These are phyloP conservation scores for Drosophila borborema DNA, from an alignment of 2,888 invertebrate species.

Conservation along the genomic window DNA sequence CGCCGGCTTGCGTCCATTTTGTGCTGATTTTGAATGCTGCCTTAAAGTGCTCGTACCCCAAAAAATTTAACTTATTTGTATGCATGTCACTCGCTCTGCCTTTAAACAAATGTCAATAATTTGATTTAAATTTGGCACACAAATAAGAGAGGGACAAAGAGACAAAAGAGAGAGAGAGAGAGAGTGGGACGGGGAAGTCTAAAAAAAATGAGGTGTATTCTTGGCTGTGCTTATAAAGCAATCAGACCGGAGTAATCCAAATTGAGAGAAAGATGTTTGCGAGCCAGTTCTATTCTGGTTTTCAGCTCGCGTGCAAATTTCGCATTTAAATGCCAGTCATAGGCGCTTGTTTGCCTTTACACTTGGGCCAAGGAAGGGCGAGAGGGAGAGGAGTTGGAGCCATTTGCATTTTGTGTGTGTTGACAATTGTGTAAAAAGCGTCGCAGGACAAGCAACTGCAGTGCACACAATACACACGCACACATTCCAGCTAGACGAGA, in stretches of 20 bases:
- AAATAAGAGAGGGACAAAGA: constrained; percentile 15
- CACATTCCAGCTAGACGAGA: neutral
- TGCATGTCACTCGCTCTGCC: constrained; percentile 67
- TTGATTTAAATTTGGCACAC: constrained; percentile 77
- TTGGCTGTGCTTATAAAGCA: constrained; percentile 65
- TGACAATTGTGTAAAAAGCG: constrained; percentile 76
- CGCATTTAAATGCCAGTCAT: constrained; percentile 80
- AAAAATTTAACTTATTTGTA: constrained; percentile 72
- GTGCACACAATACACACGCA: constrained; percentile 1
- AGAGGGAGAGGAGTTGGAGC: constrained; percentile 6
- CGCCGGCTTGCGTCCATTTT: constrained; percentile 61
- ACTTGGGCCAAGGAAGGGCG: constrained; percentile 6
- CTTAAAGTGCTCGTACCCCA: constrained; percentile 52
- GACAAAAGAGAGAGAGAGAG: constrained; percentile 6
- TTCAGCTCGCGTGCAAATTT: constrained; percentile 78
- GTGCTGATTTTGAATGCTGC: constrained; percentile 67
- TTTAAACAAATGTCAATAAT: constrained; percentile 80
- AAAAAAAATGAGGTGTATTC: constrained; percentile 35
- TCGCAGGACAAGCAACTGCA: constrained; percentile 68
- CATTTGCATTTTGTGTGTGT: constrained; percentile 69
- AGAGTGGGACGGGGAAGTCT: neutral
- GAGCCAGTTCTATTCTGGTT: constrained; percentile 51
- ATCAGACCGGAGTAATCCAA: constrained; percentile 45
- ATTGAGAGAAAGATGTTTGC: constrained; percentile 13
- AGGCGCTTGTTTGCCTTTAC: constrained; percentile 71